Conservation (phyloP, 2,797 vertebrate genomes). For the Falco naumanni region DNA sequence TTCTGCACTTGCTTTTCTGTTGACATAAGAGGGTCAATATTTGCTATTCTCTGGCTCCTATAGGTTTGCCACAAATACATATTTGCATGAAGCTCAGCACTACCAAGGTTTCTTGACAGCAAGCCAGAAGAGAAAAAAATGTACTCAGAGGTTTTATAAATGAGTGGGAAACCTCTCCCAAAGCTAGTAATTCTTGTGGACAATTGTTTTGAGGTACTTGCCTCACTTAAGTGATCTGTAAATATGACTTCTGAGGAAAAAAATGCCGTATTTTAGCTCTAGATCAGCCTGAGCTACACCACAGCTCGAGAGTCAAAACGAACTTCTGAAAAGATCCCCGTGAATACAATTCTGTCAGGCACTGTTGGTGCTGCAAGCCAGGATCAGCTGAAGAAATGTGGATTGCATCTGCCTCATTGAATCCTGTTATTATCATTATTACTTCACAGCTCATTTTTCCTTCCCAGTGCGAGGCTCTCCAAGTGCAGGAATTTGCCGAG, state of each 20-base stretch:
- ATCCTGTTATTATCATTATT: conserved; percentile 43
- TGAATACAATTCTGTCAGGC: not conserved
- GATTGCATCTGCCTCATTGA: conserved; percentile 47
- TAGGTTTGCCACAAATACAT: not conserved
- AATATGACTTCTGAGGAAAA: not conserved
- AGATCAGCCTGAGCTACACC: not conserved
- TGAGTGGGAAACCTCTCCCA: not conserved
- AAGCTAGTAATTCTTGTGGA: not conserved
- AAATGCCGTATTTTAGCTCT: not conserved
- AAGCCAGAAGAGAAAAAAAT: not conserved
- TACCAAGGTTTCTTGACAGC: not conserved
- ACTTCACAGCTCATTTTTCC: conserved; percentile 60
- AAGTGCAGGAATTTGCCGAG: not conserved
- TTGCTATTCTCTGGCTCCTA: not conserved
- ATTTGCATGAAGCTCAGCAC: not conserved
- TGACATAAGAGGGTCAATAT: conserved; percentile 4
- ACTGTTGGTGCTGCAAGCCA: not conserved
- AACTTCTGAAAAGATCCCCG: not conserved
- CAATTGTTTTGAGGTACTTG: not conserved
- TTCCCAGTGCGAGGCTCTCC: not conserved
- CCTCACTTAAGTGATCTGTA: not conserved
- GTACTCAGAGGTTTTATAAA: not conserved
- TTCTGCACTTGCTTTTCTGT: conserved; percentile 19
- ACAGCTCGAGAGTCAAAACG: not conserved
- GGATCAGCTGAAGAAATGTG: conserved; percentile 39